These are phyloP conservation scores for Abrostola tripartita DNA, from an alignment of 2,888 invertebrate genomes.

Conservation along the genomic window DNA sequence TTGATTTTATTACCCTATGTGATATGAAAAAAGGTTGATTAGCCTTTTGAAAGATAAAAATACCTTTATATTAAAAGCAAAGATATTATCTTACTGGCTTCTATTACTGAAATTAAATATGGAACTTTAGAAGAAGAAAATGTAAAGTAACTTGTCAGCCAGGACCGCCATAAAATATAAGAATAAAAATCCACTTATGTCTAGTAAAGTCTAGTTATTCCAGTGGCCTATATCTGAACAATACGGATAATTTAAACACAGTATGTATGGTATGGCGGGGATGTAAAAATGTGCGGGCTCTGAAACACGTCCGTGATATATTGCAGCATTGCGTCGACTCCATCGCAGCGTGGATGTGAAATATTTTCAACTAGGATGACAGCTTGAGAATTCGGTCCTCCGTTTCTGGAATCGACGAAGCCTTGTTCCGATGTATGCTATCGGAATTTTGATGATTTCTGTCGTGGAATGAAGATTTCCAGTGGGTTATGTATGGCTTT, in stretches of 20 bases:
- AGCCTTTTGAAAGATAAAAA: too few relatives aligned
- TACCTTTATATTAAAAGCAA: too few relatives aligned
- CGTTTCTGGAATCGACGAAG: slow-evolving; percentile 1
- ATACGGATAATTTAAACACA: slow-evolving; percentile 5
- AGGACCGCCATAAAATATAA: slow-evolving; percentile 3
- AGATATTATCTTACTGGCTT: too few relatives aligned
- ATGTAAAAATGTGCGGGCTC: slow-evolving; percentile 5
- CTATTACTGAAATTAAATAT: neutral
- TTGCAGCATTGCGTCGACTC: slow-evolving; percentile 6
- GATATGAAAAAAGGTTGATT: neutral
- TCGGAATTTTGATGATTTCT: slow-evolving; percentile 14
- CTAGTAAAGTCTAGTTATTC: slow-evolving; percentile 8
- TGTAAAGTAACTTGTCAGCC: neutral
- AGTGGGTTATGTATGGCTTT: neutral
- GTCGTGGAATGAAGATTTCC: neutral
- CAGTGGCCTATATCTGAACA: slow-evolving; percentile 15
- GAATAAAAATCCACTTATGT: slow-evolving; percentile 8
- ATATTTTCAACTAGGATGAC: slow-evolving; percentile 15
- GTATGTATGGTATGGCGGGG: neutral
- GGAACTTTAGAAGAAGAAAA: neutral
- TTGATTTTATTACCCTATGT: neutral
- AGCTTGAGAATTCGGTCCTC: slow-evolving; percentile 17
- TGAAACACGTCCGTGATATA: slow-evolving; percentile 14
- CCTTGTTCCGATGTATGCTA: neutral
- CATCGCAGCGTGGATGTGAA: neutral